Evolutionary conservation across 1,140 invertebrate genomes (phyloP).

Genomic region (Bombus picipes): DNA sequence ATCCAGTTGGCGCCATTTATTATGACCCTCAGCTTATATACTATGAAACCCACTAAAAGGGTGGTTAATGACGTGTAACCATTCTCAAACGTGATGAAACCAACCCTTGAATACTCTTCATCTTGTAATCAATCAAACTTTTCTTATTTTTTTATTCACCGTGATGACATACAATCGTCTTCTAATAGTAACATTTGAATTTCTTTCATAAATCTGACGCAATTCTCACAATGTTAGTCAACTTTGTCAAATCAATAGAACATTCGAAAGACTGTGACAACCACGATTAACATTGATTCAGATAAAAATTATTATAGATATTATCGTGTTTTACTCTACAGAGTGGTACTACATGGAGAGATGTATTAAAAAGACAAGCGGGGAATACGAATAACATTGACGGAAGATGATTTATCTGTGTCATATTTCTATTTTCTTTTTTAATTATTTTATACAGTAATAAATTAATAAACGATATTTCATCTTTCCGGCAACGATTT

Average conservation of each 20-base stretch:
- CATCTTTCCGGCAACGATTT: slow-evolving; percentile 24
- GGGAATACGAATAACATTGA: background rate
- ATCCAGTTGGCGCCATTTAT: background rate
- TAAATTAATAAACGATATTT: slow-evolving; percentile 43
- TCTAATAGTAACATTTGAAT: background rate
- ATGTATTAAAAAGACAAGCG: background rate
- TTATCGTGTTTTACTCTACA: no score
- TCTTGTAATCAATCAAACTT: slow-evolving; percentile 55
- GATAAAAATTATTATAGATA: background rate
- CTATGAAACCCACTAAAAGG: slow-evolving; percentile 59
- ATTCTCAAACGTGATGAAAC: slow-evolving; percentile 47
- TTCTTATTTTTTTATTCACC: slow-evolving; percentile 1
- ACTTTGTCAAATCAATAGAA: no score
- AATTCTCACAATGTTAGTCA: background rate
- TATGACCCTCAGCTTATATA: slow-evolving; percentile 9
- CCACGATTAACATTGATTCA: background rate
- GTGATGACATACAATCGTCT: no score
- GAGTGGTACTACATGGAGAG: no score
- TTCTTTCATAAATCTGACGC: background rate
- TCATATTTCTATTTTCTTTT: no score
- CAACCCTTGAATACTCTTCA: slow-evolving; percentile 21
- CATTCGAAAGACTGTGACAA: no score
- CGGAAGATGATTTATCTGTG: background rate
- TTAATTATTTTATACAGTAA: slow-evolving; percentile 13
- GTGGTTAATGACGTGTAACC: slow-evolving; percentile 70